Conservation (phyloP, 2,888 invertebrate genomes). For the Adelognathus sp. region DNA sequence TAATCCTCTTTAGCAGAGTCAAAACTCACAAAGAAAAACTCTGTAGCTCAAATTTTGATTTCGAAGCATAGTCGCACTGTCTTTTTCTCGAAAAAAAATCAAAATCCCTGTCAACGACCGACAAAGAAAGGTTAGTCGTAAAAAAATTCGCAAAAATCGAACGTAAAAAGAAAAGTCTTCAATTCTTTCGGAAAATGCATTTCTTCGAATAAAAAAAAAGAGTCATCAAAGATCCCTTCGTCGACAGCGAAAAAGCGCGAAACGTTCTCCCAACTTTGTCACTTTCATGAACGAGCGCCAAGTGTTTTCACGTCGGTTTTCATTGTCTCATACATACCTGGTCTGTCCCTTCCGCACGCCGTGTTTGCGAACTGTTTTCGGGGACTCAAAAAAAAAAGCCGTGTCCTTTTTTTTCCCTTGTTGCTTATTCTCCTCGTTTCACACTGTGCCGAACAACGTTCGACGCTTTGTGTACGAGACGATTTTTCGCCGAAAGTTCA, state of each 20-base stretch:
- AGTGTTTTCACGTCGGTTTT: not conserved
- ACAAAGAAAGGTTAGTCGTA: no score
- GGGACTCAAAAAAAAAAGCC: constrained; percentile 35
- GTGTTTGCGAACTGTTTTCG: constrained; percentile 59
- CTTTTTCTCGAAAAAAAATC: no score
- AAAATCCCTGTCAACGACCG: no score
- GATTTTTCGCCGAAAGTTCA: no score
- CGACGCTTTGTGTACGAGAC: no score
- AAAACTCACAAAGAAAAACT: no score
- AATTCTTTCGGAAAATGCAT: not conserved
- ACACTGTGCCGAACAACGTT: not conserved
- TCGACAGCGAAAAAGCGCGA: not conserved
- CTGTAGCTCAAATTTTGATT: no score
- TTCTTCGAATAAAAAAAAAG: not conserved
- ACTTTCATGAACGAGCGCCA: not conserved
- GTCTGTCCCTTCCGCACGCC: constrained; percentile 64
- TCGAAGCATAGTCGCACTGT: no score
- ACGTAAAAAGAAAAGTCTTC: not conserved
- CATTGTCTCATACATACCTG: constrained; percentile 58
- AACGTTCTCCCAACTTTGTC: not conserved
- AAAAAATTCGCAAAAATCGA: not conserved
- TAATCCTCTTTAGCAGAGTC: no score
- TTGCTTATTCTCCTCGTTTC: not conserved
- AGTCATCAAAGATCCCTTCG: not conserved
- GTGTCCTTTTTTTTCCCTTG: constrained; percentile 11